Evolutionary conservation across 2,888 invertebrate genomes (phyloP).

Genomic region (Epistrophe eligans): DNA sequence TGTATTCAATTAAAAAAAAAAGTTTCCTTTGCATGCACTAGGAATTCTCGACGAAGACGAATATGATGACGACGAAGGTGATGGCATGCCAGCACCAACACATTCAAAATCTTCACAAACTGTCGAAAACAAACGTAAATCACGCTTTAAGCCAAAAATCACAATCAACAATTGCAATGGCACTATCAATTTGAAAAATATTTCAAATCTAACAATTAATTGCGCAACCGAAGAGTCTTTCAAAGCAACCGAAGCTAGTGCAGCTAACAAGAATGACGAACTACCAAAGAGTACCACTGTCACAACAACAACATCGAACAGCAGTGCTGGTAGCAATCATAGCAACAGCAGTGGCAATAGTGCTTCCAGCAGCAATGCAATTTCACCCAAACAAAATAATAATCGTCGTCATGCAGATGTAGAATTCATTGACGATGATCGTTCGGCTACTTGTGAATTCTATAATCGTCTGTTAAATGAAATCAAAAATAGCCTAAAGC

Average conservation of each 20-base stretch:
- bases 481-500: conserved; percentile 82
- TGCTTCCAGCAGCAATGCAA: conserved; percentile 63
- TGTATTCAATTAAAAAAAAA: too few relatives aligned
- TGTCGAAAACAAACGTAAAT: conserved; percentile 72
- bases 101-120: conserved; percentile 64
- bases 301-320: conserved; percentile 62
- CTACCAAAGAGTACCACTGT: conserved; percentile 56
- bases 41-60: conserved; percentile 54
- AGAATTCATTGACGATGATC: conserved; percentile 78
- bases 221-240: conserved; percentile 81
- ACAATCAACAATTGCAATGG: conserved; percentile 84
- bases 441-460: conserved; percentile 82
- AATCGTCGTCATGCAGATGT: conserved; percentile 49
- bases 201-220: conserved; percentile 83
- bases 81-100: conserved; percentile 60
- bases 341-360: conserved; percentile 63
- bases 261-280: conserved; percentile 40
- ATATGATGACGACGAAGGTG: conserved; percentile 11
- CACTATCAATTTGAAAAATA: conserved; percentile 83
- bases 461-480: conserved; percentile 83
- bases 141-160: conserved; percentile 81
- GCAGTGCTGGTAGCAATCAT: conserved; percentile 52
- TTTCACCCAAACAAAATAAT: conserved; percentile 58
- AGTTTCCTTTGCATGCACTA: neutral
- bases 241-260: conserved; percentile 74